Conservation (phyloP, 2,888 invertebrate genomes). For the Marasmarcha lunaedactyla region DNA sequence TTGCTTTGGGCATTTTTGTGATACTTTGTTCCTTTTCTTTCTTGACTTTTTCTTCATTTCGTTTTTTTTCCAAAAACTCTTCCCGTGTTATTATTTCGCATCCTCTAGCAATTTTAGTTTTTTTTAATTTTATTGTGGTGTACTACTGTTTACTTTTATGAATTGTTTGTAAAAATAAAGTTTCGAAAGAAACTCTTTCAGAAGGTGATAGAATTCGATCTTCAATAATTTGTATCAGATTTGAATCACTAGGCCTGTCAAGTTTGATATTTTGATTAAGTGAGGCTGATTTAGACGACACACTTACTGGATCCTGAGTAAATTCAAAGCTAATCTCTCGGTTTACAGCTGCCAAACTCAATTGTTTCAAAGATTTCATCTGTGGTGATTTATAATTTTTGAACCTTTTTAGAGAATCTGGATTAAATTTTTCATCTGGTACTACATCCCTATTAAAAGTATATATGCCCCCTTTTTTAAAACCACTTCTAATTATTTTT, state of each 20-base stretch:
- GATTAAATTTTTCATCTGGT: neutral
- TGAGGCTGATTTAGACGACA: no score
- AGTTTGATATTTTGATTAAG: neutral
- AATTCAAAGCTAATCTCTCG: no score
- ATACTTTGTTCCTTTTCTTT: neutral
- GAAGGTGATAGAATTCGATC: neutral
- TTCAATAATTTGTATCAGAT: slow-evolving; percentile 2
- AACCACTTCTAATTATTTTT: slow-evolving; percentile 5
- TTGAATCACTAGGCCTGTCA: neutral
- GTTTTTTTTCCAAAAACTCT: slow-evolving; percentile 2
- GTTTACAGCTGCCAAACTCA: no score
- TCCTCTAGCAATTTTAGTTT: slow-evolving; percentile 2
- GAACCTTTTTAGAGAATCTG: neutral
- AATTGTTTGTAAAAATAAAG: neutral
- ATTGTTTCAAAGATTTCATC: no score
- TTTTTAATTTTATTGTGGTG: neutral
- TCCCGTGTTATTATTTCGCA: slow-evolving; percentile 2
- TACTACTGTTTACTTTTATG: no score
- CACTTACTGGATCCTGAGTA: no score
- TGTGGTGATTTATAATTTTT: slow-evolving; percentile 5
- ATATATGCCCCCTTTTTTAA: slow-evolving; percentile 1
- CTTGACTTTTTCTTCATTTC: neutral
- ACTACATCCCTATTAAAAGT: neutral
- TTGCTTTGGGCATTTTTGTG: no score
- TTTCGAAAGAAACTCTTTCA: slow-evolving; percentile 2